Percentiles rank a stretch among this genome's conserved stretches.
phyloP scores from a whole-genome alignment of 2,113 vertebrate genomes.

The Crotophaga sulcirostris region DNA sequence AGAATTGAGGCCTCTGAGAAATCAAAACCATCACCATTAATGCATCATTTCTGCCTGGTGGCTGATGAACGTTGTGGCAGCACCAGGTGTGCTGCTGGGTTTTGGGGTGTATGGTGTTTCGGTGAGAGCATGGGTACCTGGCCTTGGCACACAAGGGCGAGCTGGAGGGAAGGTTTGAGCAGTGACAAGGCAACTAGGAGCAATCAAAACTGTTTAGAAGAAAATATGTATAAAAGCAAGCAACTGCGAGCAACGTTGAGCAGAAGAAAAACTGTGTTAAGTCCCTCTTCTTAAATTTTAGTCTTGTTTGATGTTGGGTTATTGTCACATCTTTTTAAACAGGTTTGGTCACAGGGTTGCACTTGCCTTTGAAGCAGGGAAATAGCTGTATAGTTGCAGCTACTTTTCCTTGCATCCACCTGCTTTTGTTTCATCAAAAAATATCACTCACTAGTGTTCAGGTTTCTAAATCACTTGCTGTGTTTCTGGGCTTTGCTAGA shows the following conservation, averaged over 20 bases:
- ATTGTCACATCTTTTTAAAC: background rate
- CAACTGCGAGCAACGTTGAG: background rate
- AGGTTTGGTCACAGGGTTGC: background rate
- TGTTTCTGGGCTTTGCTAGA: background rate
- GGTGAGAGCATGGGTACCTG: background rate
- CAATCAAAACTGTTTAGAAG: background rate
- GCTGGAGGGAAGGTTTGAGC: background rate
- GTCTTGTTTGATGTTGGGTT: background rate
- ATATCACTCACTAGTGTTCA: background rate
- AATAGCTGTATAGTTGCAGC: background rate
- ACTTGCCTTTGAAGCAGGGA: background rate
- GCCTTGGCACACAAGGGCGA: accelerated
- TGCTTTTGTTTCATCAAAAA: background rate
- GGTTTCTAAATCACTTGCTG: background rate
- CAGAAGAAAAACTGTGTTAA: background rate
- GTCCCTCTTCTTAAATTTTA: background rate
- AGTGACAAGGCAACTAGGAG: background rate
- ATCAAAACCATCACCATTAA: background rate
- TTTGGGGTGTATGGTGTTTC: accelerated
- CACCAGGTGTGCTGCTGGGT: background rate
- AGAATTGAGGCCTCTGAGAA: background rate
- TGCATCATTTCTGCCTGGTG: background rate
- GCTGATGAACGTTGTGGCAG: background rate
- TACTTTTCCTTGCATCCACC: background rate
- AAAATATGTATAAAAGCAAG: background rate